phyloP scores from a whole-genome alignment of 2,888 invertebrate genomes.

The Agrotis exclamationis region DNA sequence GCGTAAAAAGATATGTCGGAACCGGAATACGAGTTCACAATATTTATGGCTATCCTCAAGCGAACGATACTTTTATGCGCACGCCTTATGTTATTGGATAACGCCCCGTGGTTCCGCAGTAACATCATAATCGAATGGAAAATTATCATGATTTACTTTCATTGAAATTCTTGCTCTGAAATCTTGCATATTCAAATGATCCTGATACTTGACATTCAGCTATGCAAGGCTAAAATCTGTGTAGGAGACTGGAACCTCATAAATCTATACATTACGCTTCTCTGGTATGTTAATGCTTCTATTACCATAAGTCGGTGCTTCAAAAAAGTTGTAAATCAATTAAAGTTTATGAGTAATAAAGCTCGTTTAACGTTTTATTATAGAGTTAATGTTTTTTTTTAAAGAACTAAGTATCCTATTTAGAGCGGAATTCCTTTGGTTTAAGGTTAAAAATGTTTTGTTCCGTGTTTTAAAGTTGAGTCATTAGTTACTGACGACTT shows the following conservation, averaged over 20 bases:
- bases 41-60: constrained; percentile 57
- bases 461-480: constrained; percentile 10
- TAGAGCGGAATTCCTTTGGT: constrained; percentile 22
- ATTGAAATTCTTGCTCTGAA: constrained; percentile 49
- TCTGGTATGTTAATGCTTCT: constrained; percentile 72
- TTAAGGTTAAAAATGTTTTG: constrained; percentile 1
- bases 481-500: neutral
- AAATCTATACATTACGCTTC: constrained; percentile 67
- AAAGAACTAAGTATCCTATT: constrained; percentile 23
- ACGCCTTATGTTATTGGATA: constrained; percentile 44
- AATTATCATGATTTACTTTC: constrained; percentile 41
- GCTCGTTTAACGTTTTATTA: constrained; percentile 42
- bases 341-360: constrained; percentile 48
- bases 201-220: constrained; percentile 73
- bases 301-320: constrained; percentile 67
- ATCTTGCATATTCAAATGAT: constrained; percentile 67
- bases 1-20: constrained; percentile 38
- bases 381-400: constrained; percentile 21
- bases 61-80: constrained; percentile 60
- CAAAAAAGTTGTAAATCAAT: constrained; percentile 67
- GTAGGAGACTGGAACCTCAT: constrained; percentile 73
- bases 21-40: constrained; percentile 37
- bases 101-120: constrained; percentile 44
- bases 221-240: constrained; percentile 77
- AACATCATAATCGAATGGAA: constrained; percentile 56